These are phyloP conservation scores for Passer montanus DNA, from an alignment of 2,113 vertebrate genomes.

Conservation along the genomic window DNA sequence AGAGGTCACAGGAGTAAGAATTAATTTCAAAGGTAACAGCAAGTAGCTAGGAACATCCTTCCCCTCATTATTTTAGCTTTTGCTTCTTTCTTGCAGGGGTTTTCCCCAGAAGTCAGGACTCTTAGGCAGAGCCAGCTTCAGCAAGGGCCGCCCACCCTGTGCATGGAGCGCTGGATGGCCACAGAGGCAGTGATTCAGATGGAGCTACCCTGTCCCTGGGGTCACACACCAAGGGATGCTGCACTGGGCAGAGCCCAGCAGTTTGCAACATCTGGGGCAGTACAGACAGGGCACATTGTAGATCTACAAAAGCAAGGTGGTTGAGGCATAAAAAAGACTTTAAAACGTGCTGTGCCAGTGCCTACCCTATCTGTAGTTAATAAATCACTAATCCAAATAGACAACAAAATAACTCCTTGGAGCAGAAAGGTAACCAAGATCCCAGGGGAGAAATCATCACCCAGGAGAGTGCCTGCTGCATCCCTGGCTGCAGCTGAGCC, in stretches of 20 bases:
- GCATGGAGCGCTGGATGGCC: neutral
- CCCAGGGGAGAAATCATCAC: neutral
- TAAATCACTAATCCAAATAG: neutral
- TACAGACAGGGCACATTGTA: neutral
- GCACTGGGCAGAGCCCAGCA: neutral
- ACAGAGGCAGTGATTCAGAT: fast-evolving
- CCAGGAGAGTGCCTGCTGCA: neutral
- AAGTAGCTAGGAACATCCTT: neutral
- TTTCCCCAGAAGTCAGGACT: neutral
- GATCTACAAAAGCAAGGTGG: neutral
- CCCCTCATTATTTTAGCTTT: neutral
- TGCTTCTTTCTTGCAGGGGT: neutral
- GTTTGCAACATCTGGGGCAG: neutral
- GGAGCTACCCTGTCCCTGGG: neutral
- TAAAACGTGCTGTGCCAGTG: neutral
- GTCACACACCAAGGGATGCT: fast-evolving
- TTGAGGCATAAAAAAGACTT: neutral
- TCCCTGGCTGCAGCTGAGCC: neutral
- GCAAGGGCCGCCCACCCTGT: fast-evolving
- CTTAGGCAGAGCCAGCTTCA: neutral
- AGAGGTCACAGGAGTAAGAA: neutral
- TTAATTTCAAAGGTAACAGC: neutral
- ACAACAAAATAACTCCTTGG: neutral
- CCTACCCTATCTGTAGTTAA: neutral
- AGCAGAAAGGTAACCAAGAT: neutral